These are phyloP conservation scores for Maccullochella peelii DNA, from an alignment of 2,113 vertebrate genomes.

Conservation along the genomic window DNA sequence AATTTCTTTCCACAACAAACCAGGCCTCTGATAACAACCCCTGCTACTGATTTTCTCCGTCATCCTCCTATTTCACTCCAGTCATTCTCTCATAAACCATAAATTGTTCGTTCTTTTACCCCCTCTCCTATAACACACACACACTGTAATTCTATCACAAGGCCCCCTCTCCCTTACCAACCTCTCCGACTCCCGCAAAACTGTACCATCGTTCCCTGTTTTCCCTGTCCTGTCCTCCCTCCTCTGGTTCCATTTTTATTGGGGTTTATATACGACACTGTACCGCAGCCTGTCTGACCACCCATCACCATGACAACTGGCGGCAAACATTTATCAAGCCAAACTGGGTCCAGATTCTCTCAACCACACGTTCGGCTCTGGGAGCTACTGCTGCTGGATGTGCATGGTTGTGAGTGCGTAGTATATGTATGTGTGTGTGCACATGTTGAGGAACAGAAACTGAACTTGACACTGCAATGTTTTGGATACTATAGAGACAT, in stretches of 20 bases:
- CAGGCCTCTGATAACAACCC: conserved; percentile 45
- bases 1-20: conserved; percentile 62
- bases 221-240: conserved; percentile 37
- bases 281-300: conserved; percentile 69
- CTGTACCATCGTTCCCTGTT: conserved; percentile 42
- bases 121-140: conserved; percentile 34
- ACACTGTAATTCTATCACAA: conserved; percentile 41
- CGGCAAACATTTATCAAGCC: conserved; percentile 75
- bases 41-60: conserved; percentile 55
- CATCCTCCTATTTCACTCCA: conserved; percentile 51
- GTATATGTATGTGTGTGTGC: background rate
- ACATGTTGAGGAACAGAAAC: conserved; percentile 20
- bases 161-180: conserved; percentile 12
- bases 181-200: conserved; percentile 23
- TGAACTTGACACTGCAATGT: conserved; percentile 26
- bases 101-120: conserved; percentile 49
- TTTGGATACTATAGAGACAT: conserved; percentile 26
- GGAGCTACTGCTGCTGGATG: conserved; percentile 45
- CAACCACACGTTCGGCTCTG: conserved; percentile 65
- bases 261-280: conserved; percentile 66
- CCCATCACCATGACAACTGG: conserved; percentile 72
- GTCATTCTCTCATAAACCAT: conserved; percentile 63
- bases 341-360: conserved; percentile 74
- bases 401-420: conserved; percentile 33
- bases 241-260: conserved; percentile 58